These are phyloP conservation scores for Anas platyrhynchos DNA, from an alignment of 2,113 vertebrate genomes.

Conservation along the genomic window DNA sequence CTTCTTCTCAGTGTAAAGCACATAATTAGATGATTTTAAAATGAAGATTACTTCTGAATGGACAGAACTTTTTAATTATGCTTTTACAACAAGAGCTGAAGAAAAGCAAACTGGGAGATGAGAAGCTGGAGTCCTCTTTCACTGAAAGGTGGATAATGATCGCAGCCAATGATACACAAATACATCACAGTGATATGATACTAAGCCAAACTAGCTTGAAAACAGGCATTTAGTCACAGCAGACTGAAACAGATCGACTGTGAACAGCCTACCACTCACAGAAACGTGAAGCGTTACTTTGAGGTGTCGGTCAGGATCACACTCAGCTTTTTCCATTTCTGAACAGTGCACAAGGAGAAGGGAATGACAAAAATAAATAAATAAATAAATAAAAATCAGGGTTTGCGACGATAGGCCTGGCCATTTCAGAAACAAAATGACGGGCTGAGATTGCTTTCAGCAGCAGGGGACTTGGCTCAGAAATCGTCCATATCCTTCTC, in stretches of 20 bases:
- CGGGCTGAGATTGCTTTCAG: background rate
- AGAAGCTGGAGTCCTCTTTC: background rate
- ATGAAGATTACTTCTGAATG: background rate
- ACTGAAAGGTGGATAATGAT: background rate
- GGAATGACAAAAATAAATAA: background rate
- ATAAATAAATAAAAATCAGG: background rate
- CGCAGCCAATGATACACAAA: background rate
- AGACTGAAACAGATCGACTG: background rate
- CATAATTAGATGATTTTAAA: background rate
- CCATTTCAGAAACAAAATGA: background rate
- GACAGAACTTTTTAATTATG: background rate
- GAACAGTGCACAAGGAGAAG: background rate
- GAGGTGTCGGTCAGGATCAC: background rate
- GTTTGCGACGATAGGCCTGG: background rate
- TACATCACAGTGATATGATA: background rate
- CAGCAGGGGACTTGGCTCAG: background rate
- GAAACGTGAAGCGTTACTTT: background rate
- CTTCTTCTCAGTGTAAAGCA: background rate
- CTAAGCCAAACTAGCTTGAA: background rate
- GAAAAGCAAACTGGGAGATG: background rate
- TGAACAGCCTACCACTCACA: background rate
- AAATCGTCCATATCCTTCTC: background rate
- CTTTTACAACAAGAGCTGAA: background rate
- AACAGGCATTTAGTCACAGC: background rate
- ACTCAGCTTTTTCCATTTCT: background rate